Percentiles rank a stretch among this genome's conserved stretches.
Evolutionary conservation across 2,888 invertebrate genomes (phyloP).

Genomic region (Acrobasis repandana): DNA sequence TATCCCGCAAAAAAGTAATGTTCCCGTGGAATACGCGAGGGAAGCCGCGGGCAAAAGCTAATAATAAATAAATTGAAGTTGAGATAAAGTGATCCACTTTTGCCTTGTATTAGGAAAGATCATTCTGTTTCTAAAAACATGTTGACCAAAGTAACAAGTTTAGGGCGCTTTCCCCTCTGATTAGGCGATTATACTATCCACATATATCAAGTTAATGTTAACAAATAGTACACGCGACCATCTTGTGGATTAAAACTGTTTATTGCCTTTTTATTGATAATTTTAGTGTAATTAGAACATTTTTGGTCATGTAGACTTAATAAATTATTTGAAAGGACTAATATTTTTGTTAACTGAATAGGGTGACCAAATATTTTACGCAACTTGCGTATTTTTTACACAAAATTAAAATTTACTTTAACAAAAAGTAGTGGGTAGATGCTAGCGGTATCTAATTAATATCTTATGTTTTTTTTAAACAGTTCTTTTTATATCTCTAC

Average conservation of each 20-base stretch:
- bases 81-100: no score
- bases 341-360: background rate
- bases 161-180: slow-evolving; percentile 27
- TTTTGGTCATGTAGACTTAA: background rate
- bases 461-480: no score
- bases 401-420: no score
- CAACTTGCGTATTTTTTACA: no score
- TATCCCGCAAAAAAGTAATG: no score
- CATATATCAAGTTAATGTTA: slow-evolving; percentile 37
- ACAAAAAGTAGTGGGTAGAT: no score
- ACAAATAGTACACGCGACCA: slow-evolving; percentile 34
- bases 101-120: background rate
- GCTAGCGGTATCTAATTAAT: no score
- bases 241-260: slow-evolving; percentile 28
- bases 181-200: slow-evolving; percentile 35
- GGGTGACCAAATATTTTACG: background rate
- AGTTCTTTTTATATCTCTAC: no score
- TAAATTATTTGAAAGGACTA: background rate
- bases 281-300: slow-evolving; percentile 23
- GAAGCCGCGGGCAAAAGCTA: no score
- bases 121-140: background rate
- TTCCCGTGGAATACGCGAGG: no score
- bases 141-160: background rate
- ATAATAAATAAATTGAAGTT: no score
- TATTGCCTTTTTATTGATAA: slow-evolving; percentile 31